Evolutionary conservation across 2,888 invertebrate species (phyloP), one percentile per base, ranked within the genome.

Genomic region (Trachelus stipa): DNA sequence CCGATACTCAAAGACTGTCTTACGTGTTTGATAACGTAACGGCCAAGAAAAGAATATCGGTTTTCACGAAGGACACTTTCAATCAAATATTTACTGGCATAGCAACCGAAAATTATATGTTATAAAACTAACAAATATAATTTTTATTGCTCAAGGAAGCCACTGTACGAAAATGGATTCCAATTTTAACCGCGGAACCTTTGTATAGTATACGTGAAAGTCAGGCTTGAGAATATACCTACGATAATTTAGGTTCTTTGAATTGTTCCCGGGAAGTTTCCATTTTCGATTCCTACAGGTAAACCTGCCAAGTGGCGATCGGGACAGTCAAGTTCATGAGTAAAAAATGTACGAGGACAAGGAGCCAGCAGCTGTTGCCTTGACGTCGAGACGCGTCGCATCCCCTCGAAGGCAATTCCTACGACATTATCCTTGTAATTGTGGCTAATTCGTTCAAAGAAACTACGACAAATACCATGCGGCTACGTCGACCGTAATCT

Each of bases 361-460:
- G 34, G 34, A 71, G 31, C 23, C 9, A 34, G 71, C 71, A 71
- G 71, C 71, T 71, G 71, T 71, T 30, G 56, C 23, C 23, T 23
- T 23, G 56, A 56, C 56, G 56, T 9, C 23, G 23, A 23, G 56
- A 56, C 23, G 56, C 56, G 23, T 56, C 23, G 56, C 23, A 31
- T 71, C 31, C 71, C 33, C 6, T 34, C 71, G 71, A 71, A n/a
- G 71, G 71, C 71, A 71, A 71, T 71, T 71, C 33, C 71, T 71
- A 31, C 79, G 79, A 83, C 81, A 86, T 88, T 88, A 87, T 87
- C 84, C 83, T 77, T 81, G 86, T 89, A 89, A 89, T 88, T 88
- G 86, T 81, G 84, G 85, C 86, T 88, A 89, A 89, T 89, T 89
- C 87, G 87, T 87, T 86, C 84, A 81, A 79, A 80, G 85, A 85